Base-by-base conservation (phyloP, 1,140 invertebrate species). In the Drosophila nannoptera region DNA sequence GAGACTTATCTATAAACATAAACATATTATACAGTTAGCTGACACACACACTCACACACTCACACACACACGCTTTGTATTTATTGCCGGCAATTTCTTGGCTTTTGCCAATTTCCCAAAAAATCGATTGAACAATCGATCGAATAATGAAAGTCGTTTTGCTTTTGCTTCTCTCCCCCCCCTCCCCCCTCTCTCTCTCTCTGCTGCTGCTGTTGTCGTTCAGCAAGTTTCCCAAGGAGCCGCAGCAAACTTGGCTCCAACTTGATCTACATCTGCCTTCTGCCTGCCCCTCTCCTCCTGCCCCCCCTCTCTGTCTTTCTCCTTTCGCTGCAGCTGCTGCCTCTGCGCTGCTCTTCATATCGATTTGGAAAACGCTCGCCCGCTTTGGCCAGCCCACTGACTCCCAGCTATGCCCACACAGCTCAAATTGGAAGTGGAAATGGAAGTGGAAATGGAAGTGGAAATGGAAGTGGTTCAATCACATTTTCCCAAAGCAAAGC, bases 141-240 rank as follows among this genome's bases (percentile, higher is more conserved):
- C 67, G 55, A 80, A 73, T 80, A 80, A 80, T 80, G 77, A 80
- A 80, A 80, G 77, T 76, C 42, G 67, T 63, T 22, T 40, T 11
- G 38, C 38, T 40, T 9, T 40, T 40, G 38, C 38, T 40, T 9
- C 16, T 14, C 7, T 33, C 9, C 8, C 45, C 42, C 11, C 14
- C 40, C 14, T 12, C 6, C 42, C 16, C 42, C 16, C 14, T 16
- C n/a, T 16, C 42, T 45, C 7, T 45, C 14, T 45, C 42, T 16
- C 42, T 7, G 7, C n/a, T 14, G 4, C 14, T 45, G n/a, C n/a
- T n/a, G n/a, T n/a, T n/a, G n/a, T n/a, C n/a, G n/a, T n/a, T n/a
- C n/a, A n/a, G n/a, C n/a, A n/a, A n/a, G n/a, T n/a, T n/a, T n/a
- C n/a, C n/a, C n/a, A n/a, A n/a, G n/a, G n/a, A n/a, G n/a, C n/a